A percentile compares a stretch with the other conserved stretches of the same genome.
These are phyloP conservation scores for Halcyon badia DNA, from an alignment of 2,797 vertebrate species.

Conservation along the genomic window DNA sequence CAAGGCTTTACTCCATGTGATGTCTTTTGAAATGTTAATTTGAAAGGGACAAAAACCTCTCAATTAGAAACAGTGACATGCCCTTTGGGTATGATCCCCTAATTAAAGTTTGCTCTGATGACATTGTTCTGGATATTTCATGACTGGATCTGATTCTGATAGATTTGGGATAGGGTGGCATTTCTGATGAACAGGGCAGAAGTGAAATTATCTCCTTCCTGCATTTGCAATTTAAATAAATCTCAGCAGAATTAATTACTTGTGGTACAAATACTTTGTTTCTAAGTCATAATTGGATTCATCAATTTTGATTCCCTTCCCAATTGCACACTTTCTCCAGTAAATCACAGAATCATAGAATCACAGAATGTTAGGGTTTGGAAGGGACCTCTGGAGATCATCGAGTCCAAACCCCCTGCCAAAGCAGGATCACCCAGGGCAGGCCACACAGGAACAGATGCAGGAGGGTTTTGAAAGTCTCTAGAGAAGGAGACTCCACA, in stretches of 20 bases:
- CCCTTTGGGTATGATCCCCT: conserved; percentile 15
- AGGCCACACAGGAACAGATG: too few relatives aligned
- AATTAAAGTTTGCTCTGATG: conserved; percentile 41
- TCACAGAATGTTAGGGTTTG: too few relatives aligned
- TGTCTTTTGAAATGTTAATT: conserved; percentile 19
- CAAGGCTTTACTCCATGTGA: not conserved
- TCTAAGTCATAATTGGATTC: not conserved
- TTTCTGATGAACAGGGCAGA: conserved; percentile 31
- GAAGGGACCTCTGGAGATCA: too few relatives aligned
- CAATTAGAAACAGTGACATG: not conserved
- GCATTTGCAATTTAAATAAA: conserved; percentile 50
- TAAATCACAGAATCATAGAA: not conserved
- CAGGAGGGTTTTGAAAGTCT: too few relatives aligned
- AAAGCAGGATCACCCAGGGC: too few relatives aligned
- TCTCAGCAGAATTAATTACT: conserved; percentile 27
- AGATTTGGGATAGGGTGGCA: not conserved
- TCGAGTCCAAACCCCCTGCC: too few relatives aligned
- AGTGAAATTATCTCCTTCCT: conserved; percentile 19
- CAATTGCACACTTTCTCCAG: not conserved
- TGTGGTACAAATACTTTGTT: not conserved
- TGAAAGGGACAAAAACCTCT: not conserved
- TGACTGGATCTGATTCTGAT: not conserved
- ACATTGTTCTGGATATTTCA: conserved; percentile 21
- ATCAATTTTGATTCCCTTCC: not conserved
- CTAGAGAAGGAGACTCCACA: too few relatives aligned